phyloP scores from a whole-genome alignment of 2,888 invertebrate genomes.

The Cosmia trapezina region DNA sequence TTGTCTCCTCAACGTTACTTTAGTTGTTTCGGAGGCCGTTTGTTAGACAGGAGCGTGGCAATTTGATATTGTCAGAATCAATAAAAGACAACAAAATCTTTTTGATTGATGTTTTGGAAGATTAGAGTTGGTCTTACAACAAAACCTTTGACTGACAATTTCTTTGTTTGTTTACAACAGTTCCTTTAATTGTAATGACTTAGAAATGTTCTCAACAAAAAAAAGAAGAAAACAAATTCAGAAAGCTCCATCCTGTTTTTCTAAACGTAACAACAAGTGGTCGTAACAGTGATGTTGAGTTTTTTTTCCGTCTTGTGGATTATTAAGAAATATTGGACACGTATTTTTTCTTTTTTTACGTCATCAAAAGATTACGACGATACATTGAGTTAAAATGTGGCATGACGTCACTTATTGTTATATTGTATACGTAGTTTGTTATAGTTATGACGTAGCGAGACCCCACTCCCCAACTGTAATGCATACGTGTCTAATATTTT shows the following conservation, averaged over 20 bases:
- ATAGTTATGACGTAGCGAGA: too few relatives aligned
- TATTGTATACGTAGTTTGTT: too few relatives aligned
- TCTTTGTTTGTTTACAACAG: slow-evolving; percentile 24
- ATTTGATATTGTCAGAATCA: slow-evolving; percentile 48
- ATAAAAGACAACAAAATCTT: slow-evolving; percentile 42
- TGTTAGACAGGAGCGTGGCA: slow-evolving; percentile 40
- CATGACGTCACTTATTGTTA: too few relatives aligned
- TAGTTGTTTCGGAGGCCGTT: slow-evolving; percentile 42
- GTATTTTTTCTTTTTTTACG: too few relatives aligned
- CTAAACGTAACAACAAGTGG: slow-evolving; percentile 2
- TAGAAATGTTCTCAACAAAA: background rate
- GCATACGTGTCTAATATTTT: too few relatives aligned
- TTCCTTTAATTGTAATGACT: slow-evolving; percentile 4
- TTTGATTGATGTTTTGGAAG: slow-evolving; percentile 22
- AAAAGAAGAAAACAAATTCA: slow-evolving; percentile 16
- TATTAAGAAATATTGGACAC: too few relatives aligned
- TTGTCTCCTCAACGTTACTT: slow-evolving; percentile 48
- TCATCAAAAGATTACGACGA: too few relatives aligned
- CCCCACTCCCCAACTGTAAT: too few relatives aligned
- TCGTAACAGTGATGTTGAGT: background rate
- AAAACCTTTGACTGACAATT: slow-evolving; percentile 15
- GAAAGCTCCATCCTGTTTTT: slow-evolving; percentile 36
- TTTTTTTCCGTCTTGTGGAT: too few relatives aligned
- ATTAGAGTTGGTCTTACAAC: slow-evolving; percentile 24
- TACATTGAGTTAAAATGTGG: too few relatives aligned